Percentiles rank a stretch among this genome's conserved stretches.
These are phyloP conservation scores for Myrmecophaga tridactyla DNA, from an alignment of 2,113 vertebrate species.

Conservation along the genomic window DNA sequence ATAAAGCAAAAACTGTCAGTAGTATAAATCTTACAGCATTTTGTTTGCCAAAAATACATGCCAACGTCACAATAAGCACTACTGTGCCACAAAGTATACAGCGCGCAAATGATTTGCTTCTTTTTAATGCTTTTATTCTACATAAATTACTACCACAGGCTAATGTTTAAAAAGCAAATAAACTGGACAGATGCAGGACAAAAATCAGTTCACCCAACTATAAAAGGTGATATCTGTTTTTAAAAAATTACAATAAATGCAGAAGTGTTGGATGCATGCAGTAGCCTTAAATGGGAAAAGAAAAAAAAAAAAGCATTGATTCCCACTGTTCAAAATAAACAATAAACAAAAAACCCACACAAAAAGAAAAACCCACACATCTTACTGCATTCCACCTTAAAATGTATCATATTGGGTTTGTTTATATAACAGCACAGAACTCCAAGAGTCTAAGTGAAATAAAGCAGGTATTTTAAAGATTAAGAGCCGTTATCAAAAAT, in stretches of 20 bases:
- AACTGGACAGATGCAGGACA: slow-evolving; percentile 81
- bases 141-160: slow-evolving; percentile 87
- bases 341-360: neutral
- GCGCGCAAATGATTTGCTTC: slow-evolving; percentile 81
- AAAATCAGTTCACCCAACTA: slow-evolving; percentile 82
- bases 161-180: slow-evolving; percentile 85
- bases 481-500: slow-evolving; percentile 91
- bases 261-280: slow-evolving; percentile 85
- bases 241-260: slow-evolving; percentile 84
- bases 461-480: slow-evolving; percentile 88
- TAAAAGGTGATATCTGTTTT: slow-evolving; percentile 79
- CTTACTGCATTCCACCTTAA: slow-evolving; percentile 82
- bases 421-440: slow-evolving; percentile 84
- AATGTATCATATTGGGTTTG: slow-evolving; percentile 81
- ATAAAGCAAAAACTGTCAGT: slow-evolving; percentile 79
- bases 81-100: slow-evolving; percentile 82
- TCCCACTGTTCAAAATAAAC: slow-evolving; percentile 81
- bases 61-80: slow-evolving; percentile 86
- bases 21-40: slow-evolving; percentile 86
- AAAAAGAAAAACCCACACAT: slow-evolving; percentile 63
- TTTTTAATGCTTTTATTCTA: slow-evolving; percentile 84
- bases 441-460: slow-evolving; percentile 85
- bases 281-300: slow-evolving; percentile 81
- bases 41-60: slow-evolving; percentile 85
- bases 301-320: slow-evolving; percentile 82